These are phyloP conservation scores for Habropoda laboriosa DNA, from an alignment of 1,140 invertebrate species.

Conservation along the genomic window DNA sequence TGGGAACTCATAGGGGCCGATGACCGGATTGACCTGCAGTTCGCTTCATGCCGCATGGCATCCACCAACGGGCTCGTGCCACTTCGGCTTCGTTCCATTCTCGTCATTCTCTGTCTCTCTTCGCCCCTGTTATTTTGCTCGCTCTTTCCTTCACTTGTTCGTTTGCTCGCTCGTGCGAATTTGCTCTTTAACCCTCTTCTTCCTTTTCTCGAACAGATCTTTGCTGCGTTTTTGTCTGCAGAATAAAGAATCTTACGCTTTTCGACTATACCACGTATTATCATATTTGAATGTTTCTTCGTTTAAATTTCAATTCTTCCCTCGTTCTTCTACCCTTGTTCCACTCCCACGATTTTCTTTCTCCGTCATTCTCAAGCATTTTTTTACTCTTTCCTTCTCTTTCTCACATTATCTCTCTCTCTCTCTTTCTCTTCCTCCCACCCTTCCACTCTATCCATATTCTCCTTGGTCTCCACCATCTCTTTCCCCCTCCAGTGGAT, in stretches of 20 bases:
- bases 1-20: conserved; percentile 71
- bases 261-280: background rate
- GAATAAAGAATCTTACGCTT: no score
- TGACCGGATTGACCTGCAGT: conserved; percentile 78
- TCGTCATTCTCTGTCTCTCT: conserved; percentile 35
- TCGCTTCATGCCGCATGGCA: conserved; percentile 64
- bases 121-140: conserved; percentile 27
- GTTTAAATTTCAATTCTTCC: background rate
- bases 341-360: background rate
- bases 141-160: conserved; percentile 29
- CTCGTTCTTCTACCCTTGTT: background rate
- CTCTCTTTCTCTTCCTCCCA: background rate
- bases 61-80: conserved; percentile 71
- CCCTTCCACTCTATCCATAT: background rate
- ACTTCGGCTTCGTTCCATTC: conserved; percentile 56
- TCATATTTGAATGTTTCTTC: background rate
- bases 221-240: background rate
- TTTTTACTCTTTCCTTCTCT: conserved; percentile 3
- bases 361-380: background rate
- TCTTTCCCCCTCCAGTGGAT: conserved; percentile 50
- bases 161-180: conserved; percentile 26
- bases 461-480: conserved; percentile 8
- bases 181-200: conserved; percentile 34
- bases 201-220: background rate
- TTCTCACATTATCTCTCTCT: background rate